phyloP scores from a whole-genome alignment of 2,888 invertebrate species.

The Craniophora ligustri region DNA sequence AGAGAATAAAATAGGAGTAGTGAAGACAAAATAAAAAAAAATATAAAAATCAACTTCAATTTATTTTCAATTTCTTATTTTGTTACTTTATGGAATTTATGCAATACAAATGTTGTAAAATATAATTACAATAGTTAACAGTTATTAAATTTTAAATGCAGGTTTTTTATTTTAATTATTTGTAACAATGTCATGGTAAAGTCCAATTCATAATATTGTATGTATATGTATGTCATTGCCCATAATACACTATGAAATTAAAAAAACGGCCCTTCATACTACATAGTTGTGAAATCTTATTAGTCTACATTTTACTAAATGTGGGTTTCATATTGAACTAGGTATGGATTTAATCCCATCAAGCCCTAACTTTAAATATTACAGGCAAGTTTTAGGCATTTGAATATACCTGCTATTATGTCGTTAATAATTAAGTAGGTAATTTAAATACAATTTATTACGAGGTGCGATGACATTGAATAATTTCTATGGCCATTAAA shows the following conservation, averaged over 20 bases:
- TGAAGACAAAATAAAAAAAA: conserved; percentile 55
- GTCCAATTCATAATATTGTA: conserved; percentile 64
- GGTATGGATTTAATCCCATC: conserved; percentile 77
- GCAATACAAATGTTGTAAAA: conserved; percentile 86
- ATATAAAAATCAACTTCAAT: conserved; percentile 87
- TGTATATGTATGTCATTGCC: conserved; percentile 58
- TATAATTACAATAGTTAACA: conserved; percentile 86
- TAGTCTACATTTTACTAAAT: conserved; percentile 73
- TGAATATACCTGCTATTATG: conserved; percentile 60
- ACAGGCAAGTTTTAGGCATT: conserved; percentile 85
- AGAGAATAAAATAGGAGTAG: too few relatives aligned
- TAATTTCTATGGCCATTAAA: conserved; percentile 61
- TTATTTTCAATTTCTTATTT: conserved; percentile 84
- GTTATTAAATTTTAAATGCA: conserved; percentile 86
- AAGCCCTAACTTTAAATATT: conserved; percentile 71
- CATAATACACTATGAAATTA: conserved; percentile 60
- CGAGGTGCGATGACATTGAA: conserved; percentile 78
- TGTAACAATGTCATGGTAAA: conserved; percentile 85
- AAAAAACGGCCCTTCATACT: conserved; percentile 59
- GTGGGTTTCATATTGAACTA: conserved; percentile 67
- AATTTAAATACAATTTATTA: conserved; percentile 54
- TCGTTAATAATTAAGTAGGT: conserved; percentile 46
- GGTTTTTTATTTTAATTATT: conserved; percentile 68
- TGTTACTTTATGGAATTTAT: conserved; percentile 84
- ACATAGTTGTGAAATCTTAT: conserved; percentile 66